Conservation (phyloP, 2,888 invertebrate species). For the Mechanitis mazaeus region DNA sequence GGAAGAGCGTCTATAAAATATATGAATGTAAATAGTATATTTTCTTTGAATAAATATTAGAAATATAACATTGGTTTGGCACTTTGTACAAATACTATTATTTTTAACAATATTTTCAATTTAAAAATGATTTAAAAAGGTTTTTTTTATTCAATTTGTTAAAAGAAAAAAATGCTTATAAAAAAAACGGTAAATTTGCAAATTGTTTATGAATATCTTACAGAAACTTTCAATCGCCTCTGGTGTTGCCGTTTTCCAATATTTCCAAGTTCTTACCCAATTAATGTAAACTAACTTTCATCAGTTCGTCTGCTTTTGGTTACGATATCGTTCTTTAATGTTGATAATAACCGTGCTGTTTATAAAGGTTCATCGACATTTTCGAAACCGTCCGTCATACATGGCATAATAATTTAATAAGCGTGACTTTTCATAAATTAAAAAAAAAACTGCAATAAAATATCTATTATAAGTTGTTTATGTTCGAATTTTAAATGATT, state of each 20-base stretch:
- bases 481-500: too few species aligned
- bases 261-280: constrained; percentile 20
- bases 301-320: constrained; percentile 23
- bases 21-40: not conserved
- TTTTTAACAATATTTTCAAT: too few species aligned
- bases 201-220: constrained; percentile 7
- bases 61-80: not conserved
- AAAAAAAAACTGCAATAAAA: too few species aligned
- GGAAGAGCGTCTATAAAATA: not conserved
- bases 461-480: too few species aligned
- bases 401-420: too few species aligned
- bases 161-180: too few species aligned
- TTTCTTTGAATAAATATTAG: not conserved
- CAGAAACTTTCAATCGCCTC: constrained; percentile 7
- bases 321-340: constrained; percentile 24
- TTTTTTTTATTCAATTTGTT: too few species aligned
- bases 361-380: constrained; percentile 11
- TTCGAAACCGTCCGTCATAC: too few species aligned
- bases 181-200: constrained; percentile 8
- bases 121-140: too few species aligned
- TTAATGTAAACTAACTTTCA: constrained; percentile 25
- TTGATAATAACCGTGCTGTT: constrained; percentile 17
- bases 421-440: too few species aligned
- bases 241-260: constrained; percentile 13
- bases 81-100: too few species aligned